These are phyloP conservation scores for Meteorus cinctellus DNA, from an alignment of 2,888 invertebrate species.

Conservation along the genomic window DNA sequence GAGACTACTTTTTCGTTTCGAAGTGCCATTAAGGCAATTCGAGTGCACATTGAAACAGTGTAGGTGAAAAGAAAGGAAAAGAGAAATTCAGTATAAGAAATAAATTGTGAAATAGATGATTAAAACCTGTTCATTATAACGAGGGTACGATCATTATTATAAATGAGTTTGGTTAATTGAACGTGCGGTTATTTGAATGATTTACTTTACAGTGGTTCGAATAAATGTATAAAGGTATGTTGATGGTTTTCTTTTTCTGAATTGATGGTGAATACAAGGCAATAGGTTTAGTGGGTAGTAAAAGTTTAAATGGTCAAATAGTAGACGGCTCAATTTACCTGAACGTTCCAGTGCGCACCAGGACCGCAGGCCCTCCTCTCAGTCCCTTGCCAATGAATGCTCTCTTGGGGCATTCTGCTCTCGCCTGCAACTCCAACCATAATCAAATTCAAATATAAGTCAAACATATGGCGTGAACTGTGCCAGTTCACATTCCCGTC, in stretches of 20 bases:
- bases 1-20: not conserved
- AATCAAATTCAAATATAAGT: slow-evolving; percentile 23
- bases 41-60: not conserved
- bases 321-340: slow-evolving; percentile 73
- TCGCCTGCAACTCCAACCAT: slow-evolving; percentile 42
- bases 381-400: slow-evolving; percentile 71
- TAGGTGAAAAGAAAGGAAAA: not conserved
- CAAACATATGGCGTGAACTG: not conserved
- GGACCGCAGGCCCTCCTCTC: slow-evolving; percentile 73
- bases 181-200: not conserved
- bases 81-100: not conserved
- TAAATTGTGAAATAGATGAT: not conserved
- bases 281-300: not conserved
- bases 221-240: not conserved
- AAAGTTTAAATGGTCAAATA: slow-evolving; percentile 8
- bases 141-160: not conserved
- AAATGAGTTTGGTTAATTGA: not conserved
- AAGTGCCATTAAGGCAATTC: slow-evolving; percentile 3
- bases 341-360: slow-evolving; percentile 90
- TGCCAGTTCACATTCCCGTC: not conserved
- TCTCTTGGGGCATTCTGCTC: slow-evolving; percentile 70
- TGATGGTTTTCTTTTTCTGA: not conserved
- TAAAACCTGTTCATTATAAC: not conserved
- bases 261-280: not conserved
- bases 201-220: not conserved